Evolutionary conservation across 1,140 invertebrate genomes (phyloP).

Genomic region (Bombyx mori): DNA sequence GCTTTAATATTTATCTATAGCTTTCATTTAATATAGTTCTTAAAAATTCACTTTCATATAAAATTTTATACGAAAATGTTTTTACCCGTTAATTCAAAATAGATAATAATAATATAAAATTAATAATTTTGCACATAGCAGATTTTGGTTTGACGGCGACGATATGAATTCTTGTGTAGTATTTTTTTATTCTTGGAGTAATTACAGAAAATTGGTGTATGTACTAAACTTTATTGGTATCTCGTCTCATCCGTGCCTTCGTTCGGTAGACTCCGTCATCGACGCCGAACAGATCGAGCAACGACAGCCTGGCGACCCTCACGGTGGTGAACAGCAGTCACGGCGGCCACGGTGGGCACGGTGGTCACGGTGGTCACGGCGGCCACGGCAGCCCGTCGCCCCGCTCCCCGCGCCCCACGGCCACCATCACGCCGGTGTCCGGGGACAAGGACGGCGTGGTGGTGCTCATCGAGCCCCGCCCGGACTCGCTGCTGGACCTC

Average conservation of each 20-base stretch:
- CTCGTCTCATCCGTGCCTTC: neutral
- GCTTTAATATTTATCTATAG: too few species aligned
- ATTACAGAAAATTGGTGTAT: too few species aligned
- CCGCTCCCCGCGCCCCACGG: constrained; percentile 70
- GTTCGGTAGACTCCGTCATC: constrained; percentile 14
- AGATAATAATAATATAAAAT: neutral
- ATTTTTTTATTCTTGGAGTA: too few species aligned
- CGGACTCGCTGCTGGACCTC: constrained; percentile 76
- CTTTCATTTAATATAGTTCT: too few species aligned
- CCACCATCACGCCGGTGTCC: constrained; percentile 77
- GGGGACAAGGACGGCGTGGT: constrained; percentile 73
- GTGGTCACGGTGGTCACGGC: constrained; percentile 30
- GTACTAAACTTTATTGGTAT: neutral
- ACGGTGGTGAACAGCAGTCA: constrained; percentile 75
- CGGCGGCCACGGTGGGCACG: constrained; percentile 25
- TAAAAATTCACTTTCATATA: too few species aligned
- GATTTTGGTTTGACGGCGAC: too few species aligned
- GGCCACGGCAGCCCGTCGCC: constrained; percentile 62
- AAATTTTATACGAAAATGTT: too few species aligned
- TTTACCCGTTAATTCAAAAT: too few species aligned
- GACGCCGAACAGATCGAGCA: constrained; percentile 14
- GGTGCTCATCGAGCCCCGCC: constrained; percentile 71
- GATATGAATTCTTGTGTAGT: too few species aligned
- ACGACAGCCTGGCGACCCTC: constrained; percentile 75
- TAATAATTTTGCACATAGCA: neutral